Evolutionary conservation across 2,797 vertebrate genomes (phyloP), one percentile per base, ranked within the genome.

Genomic region (Synaphobranchus kaupii): DNA sequence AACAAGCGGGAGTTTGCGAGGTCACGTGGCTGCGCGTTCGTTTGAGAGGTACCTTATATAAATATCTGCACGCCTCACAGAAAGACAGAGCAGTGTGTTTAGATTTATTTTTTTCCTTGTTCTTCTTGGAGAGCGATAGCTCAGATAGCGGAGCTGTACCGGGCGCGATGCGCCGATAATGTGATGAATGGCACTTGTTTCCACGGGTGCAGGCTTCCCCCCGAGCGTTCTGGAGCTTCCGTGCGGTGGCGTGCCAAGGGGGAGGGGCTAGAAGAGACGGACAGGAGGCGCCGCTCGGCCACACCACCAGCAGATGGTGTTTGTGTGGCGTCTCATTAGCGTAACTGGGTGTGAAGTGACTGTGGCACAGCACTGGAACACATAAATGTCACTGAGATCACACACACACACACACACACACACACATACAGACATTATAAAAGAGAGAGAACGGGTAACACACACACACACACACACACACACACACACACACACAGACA

Each of bases 281-380:
- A 7, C 71, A 15, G 71, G 71, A 39, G 34, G 66, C 10, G 10
- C 15, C 28, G 5, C 56, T 12, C 58, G 44, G 82, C 44, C 86
- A 54, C 15, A 20, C 48, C 60, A 44, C 44, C 56, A 54, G 15
- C 86, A 87, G 86, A 84, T 87, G 86, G 81, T 87, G 82, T 71
- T 84, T 86, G 78, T 48, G 13, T 22, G 7, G 17, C 81, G n/a
- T 31, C 63, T 76, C 63, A 73, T 73, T 84, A 73, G 10, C 10
- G 56, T 80, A 9, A 39, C 58, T 66, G 9, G 17, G 81, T 87
- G 63, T 50, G 60, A 71, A 31, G 39, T 34, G 76, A 13, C 12
- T 22, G 12, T 56, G 34, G 58, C 80, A 44, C 52, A 82, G 76
- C 15, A 31, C 20, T 15, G 71, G 13, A 28, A 54, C 68, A 8